phyloP scores from a whole-genome alignment of 1,140 invertebrate genomes.

The Diorhabda carinulata region DNA sequence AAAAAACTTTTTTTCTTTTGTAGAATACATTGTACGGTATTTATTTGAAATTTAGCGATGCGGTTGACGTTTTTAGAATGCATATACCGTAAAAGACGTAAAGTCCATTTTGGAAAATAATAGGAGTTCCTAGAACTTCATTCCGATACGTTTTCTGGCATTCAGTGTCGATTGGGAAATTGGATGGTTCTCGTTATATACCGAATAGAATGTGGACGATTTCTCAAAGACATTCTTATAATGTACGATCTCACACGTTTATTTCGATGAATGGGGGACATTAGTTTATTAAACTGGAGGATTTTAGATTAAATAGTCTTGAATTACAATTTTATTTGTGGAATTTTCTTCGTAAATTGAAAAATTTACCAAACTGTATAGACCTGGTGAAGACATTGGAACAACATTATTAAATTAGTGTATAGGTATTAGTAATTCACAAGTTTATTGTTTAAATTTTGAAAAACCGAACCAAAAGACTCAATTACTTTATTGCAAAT shows the following conservation, averaged over 20 bases:
- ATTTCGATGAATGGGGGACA: background rate
- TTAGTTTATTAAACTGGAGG: background rate
- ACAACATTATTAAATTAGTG: too few species aligned
- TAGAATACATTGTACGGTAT: background rate
- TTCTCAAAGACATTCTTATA: background rate
- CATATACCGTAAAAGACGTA: background rate
- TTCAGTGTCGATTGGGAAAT: conserved; percentile 2
- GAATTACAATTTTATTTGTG: background rate
- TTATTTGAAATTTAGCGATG: background rate
- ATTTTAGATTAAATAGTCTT: background rate
- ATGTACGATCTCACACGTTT: conserved; percentile 2
- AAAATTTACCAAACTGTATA: too few species aligned
- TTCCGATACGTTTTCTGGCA: background rate
- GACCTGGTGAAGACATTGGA: too few species aligned
- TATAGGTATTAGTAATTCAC: too few species aligned
- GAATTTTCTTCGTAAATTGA: too few species aligned
- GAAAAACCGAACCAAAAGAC: too few species aligned
- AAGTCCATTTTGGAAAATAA: background rate
- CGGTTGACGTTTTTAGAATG: background rate
- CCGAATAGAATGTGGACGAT: background rate
- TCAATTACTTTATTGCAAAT: too few species aligned
- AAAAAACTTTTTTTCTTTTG: too few species aligned
- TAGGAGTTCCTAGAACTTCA: background rate
- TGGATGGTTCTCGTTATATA: background rate
- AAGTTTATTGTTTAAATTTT: too few species aligned